Base-by-base conservation (phyloP, 2,888 invertebrate species). In the Cremastobaeus sp. region DNA sequence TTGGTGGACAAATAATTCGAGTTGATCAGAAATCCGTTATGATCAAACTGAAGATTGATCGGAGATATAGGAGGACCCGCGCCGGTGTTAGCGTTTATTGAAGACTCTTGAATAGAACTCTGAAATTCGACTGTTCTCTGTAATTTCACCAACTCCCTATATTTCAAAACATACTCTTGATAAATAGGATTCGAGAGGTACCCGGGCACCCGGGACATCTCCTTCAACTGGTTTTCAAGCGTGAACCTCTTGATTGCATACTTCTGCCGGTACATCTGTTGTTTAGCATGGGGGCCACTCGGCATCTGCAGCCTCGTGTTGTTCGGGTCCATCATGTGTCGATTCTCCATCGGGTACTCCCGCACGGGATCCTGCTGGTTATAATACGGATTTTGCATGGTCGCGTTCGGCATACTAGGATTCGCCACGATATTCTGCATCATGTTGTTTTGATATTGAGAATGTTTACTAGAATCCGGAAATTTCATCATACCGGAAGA, bases 41-140 rank as follows among this genome's bases (percentile, higher is more conserved):
- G 87, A 77, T 87, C 87, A 12, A 86, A 88, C 55, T 88, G 87
- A 2, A 88, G 72, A 76, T 86, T 87, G 15, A 87, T 86, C 3
- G 87, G 84, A 0, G 84, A 80, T 12, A 85, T 77, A 1, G 76
- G 41, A 3, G 76, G 59, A 1, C 59, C 37, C 6, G 43, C 30
- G 30, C 50, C 39, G 3, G 79, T 55, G 50, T 60, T 70, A 1
- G 71, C 32, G 12, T 68, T 75, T 11, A 81, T 79, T 18, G 80
- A 75, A 8, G 79, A 64, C 41, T 84, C 84, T 52, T 85, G 87
- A 1, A 84, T 65, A 1, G 77, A 70, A 54, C 76, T 82, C 34
- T 84, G 87, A 41, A 85, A 85, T 8, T 84, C 84, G 1, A 83
- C 66, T 0, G 80, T 80, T 17, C 86, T 84, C 28, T 87, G 87